These are phyloP conservation scores for Pipistrellus pipistrellus DNA, from an alignment of 2,797 vertebrate genomes.

Conservation along the genomic window DNA sequence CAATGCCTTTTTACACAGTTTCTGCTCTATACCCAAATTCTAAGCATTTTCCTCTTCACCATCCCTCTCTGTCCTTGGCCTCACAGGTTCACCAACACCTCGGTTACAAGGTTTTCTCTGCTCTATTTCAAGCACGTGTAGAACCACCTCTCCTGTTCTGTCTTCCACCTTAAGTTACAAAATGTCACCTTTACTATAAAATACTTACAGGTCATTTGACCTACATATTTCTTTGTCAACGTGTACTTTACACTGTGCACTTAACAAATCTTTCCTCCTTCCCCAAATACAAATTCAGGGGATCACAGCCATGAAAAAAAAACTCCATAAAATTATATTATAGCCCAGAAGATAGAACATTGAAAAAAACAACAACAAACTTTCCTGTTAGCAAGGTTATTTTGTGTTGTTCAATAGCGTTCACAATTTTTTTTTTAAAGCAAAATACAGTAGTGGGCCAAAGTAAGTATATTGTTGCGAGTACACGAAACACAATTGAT, in stretches of 20 bases:
- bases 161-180: conserved; percentile 71
- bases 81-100: not conserved
- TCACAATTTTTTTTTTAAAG: not conserved
- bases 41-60: not conserved
- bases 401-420: not conserved
- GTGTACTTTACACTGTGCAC: not conserved
- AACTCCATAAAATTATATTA: not conserved
- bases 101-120: conserved; percentile 4
- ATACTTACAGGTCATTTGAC: conserved; percentile 25
- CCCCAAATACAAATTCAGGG: conserved; percentile 11
- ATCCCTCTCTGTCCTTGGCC: not conserved
- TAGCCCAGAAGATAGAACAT: conserved; percentile 23
- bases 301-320: not conserved
- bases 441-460: not conserved
- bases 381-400: not conserved
- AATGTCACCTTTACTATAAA: conserved; percentile 45
- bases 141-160: conserved; percentile 55
- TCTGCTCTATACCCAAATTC: not conserved
- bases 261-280: conserved; percentile 9
- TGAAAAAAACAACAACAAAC: not conserved
- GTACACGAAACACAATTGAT: no score
- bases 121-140: conserved; percentile 59
- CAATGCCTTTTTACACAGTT: not conserved
- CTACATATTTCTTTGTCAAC: conserved; percentile 1
- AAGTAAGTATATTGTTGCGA: no score